phyloP scores from a whole-genome alignment of 2,113 vertebrate species.

The Labeo catla region DNA sequence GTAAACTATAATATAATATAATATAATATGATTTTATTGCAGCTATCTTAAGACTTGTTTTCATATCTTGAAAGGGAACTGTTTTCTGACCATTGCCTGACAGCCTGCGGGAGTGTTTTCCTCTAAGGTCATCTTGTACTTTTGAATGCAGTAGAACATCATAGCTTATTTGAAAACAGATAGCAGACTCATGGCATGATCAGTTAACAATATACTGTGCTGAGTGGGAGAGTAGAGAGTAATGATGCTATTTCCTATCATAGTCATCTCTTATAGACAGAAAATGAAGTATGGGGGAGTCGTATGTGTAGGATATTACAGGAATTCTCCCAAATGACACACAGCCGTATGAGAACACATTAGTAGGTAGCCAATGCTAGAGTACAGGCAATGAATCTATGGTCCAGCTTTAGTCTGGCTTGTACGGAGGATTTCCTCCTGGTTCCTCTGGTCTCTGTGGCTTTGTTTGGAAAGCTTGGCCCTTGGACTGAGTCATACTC shows the following conservation, averaged over 20 bases:
- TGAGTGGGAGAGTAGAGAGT: not conserved
- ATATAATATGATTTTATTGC: not conserved
- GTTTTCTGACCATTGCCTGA: not conserved
- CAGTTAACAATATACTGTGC: not conserved
- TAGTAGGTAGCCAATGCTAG: not conserved
- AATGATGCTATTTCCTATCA: not conserved
- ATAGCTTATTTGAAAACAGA: not conserved
- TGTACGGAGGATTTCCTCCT: conserved; percentile 33
- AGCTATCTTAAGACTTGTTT: not conserved
- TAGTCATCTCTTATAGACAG: not conserved
- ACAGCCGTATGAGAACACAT: not conserved
- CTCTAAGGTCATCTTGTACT: not conserved
- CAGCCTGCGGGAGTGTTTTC: not conserved
- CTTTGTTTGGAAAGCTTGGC: conserved; percentile 27
- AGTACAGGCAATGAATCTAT: not conserved
- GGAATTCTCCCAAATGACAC: not conserved
- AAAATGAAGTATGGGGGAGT: not conserved
- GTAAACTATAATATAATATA: not conserved
- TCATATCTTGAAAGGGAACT: not conserved
- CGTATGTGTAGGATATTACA: not conserved
- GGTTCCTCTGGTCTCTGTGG: conserved; percentile 6
- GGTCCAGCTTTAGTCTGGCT: not conserved
- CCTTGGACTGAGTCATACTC: conserved; percentile 34
- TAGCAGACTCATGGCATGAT: not conserved
- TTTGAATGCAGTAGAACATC: not conserved